Evolutionary conservation across 2,113 vertebrate species (phyloP), one percentile per base, ranked within the genome.

Genomic region (Serranochromis macrocephalus): DNA sequence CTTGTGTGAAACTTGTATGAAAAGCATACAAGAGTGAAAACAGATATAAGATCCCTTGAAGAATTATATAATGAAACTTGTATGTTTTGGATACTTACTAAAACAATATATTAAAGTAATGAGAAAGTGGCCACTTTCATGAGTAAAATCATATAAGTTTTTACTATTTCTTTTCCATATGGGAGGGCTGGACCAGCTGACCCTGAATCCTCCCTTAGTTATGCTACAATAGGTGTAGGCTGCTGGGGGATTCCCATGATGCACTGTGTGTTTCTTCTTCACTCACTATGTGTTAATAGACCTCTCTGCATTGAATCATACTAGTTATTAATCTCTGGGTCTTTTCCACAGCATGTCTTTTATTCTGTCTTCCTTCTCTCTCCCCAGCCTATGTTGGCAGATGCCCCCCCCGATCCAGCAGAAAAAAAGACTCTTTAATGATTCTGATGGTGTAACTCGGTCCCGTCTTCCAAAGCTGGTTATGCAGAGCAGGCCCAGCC

Each of bases 191-290:
- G n/a, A 54, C 2, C 54, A 55, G 21, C 0, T 57, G 0, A 26
- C 4, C 21, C 24, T 57, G 54, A 57, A 8, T 3, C 2, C 24
- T 14, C 21, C 0, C 24, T 26, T 0, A 57, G 24, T 57, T 0
- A 26, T 26, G 21, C 21, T 55, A 7, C 54, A 26, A 26, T 8
- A 57, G 54, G 0, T 0, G 21, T 0, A 55, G 11, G 0, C 54
- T 55, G 12, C 21, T 0, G 2, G 12, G 1, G 54, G 4, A 57
- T 13, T 55, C 53, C 53, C 53, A 24, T 54, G n/a, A 54, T 54
- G n/a, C n/a, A 54, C 0, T 54, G 10, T 0, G 53, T 55, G 0
- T 55, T 55, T 26, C 53, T 12, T 54, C 6, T 54, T 12, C 53
- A 54, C 10, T 54, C 53, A 54, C n/a, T 24, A 12, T 54, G 53